These are phyloP conservation scores for Apotomis turbidana DNA, from an alignment of 2,888 invertebrate genomes.

Conservation along the genomic window DNA sequence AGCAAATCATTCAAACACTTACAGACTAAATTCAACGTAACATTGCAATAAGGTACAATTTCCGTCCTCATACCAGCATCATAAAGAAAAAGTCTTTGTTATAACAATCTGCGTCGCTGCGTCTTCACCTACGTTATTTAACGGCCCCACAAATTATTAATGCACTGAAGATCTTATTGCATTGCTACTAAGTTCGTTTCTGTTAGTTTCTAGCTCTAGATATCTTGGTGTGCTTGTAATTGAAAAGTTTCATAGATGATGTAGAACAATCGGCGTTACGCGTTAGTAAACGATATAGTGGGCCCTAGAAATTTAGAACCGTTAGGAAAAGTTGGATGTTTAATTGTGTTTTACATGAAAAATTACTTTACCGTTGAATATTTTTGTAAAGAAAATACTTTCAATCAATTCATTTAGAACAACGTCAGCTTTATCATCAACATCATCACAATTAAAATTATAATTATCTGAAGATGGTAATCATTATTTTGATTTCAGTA, in stretches of 20 bases:
- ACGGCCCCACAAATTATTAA: not conserved
- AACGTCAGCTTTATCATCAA: too few relatives aligned
- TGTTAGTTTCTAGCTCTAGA: not conserved
- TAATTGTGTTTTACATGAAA: too few relatives aligned
- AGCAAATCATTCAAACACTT: too few relatives aligned
- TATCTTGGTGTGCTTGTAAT: constrained; percentile 9
- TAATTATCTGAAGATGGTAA: too few relatives aligned
- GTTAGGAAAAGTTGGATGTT: not conserved
- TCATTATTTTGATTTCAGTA: too few relatives aligned
- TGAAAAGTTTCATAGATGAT: constrained; percentile 1
- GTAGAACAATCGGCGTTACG: not conserved
- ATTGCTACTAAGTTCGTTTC: not conserved
- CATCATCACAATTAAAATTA: too few relatives aligned
- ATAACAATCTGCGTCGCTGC: constrained; percentile 13
- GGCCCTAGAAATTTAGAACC: too few relatives aligned
- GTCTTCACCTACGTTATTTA: constrained; percentile 15
- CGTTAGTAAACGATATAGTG: not conserved
- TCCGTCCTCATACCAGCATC: not conserved
- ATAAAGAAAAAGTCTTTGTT: constrained; percentile 10
- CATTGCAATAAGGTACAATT: not conserved
- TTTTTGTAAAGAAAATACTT: too few relatives aligned
- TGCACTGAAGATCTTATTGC: not conserved
- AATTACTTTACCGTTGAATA: too few relatives aligned
- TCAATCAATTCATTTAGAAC: too few relatives aligned
- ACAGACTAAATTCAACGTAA: too few relatives aligned